Evolutionary conservation across 2,797 vertebrate genomes (phyloP).

Genomic region (Eremophila alpestris): DNA sequence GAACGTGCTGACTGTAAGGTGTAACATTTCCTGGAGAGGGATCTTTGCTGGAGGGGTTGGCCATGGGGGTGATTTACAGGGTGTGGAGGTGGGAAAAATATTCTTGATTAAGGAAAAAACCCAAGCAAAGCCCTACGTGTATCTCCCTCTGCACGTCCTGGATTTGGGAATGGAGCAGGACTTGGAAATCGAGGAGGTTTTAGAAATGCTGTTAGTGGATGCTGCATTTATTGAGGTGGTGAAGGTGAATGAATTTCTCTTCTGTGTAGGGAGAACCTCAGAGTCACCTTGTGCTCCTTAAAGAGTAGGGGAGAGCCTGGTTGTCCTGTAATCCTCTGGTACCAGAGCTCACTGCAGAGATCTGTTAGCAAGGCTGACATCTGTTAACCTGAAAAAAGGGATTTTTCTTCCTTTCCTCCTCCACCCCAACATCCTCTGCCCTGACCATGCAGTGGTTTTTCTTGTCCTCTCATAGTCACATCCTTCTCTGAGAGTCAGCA

Average conservation of each 20-base stretch:
- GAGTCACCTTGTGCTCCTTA: background rate
- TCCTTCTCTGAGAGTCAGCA: background rate
- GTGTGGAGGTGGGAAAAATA: background rate
- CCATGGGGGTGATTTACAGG: rapidly evolving
- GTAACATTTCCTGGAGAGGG: background rate
- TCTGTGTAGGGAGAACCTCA: background rate
- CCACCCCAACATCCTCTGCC: too few relatives aligned
- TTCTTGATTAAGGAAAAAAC: background rate
- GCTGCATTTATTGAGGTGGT: background rate
- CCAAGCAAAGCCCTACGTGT: background rate
- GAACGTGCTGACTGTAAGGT: rapidly evolving
- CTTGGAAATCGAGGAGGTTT: background rate
- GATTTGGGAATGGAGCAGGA: background rate
- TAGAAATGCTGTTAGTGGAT: background rate
- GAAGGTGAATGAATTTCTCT: background rate
- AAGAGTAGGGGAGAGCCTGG: background rate
- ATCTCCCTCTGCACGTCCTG: background rate
- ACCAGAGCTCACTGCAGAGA: background rate
- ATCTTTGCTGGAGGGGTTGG: background rate
- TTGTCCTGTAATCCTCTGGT: background rate
- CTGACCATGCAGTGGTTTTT: background rate
- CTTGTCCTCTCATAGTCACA: background rate
- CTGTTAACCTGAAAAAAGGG: background rate
- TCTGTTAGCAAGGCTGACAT: background rate
- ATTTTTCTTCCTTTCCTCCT: background rate